Conservation (phyloP, 2,888 invertebrate species). For the Orthosia gothica region DNA sequence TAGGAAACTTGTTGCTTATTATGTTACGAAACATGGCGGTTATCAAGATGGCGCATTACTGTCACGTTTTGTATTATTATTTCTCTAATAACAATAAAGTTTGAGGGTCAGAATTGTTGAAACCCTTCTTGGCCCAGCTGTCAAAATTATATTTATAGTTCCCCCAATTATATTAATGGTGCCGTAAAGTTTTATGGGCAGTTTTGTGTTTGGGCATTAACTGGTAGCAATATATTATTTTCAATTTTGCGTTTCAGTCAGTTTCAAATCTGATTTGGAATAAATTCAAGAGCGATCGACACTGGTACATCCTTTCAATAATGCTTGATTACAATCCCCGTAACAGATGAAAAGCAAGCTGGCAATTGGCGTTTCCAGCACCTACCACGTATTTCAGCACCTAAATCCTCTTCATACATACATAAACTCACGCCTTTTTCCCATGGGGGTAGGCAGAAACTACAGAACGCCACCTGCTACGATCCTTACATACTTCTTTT, state of each 20-base stretch:
- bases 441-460: too few species aligned
- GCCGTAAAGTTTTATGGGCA: neutral
- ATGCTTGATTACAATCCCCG: neutral
- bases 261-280: neutral
- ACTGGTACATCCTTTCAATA: neutral
- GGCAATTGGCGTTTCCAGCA: too few species aligned
- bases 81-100: slow-evolving; percentile 3
- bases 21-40: neutral
- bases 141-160: slow-evolving; percentile 16
- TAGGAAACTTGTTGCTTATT: slow-evolving; percentile 40
- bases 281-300: neutral
- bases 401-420: neutral
- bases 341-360: neutral
- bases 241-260: neutral
- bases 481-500: too few species aligned
- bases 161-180: slow-evolving; percentile 11
- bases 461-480: too few species aligned
- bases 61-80: slow-evolving; percentile 19
- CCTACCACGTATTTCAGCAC: neutral
- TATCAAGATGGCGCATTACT: slow-evolving; percentile 18
- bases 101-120: slow-evolving; percentile 5
- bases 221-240: neutral
- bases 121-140: slow-evolving; percentile 12
- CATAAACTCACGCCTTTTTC: too few species aligned
- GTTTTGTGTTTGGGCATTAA: neutral